Percentiles rank a stretch among this genome's conserved stretches.
These are phyloP conservation scores for Eidolon helvum DNA, from an alignment of 2,113 vertebrate species.

Conservation along the genomic window DNA sequence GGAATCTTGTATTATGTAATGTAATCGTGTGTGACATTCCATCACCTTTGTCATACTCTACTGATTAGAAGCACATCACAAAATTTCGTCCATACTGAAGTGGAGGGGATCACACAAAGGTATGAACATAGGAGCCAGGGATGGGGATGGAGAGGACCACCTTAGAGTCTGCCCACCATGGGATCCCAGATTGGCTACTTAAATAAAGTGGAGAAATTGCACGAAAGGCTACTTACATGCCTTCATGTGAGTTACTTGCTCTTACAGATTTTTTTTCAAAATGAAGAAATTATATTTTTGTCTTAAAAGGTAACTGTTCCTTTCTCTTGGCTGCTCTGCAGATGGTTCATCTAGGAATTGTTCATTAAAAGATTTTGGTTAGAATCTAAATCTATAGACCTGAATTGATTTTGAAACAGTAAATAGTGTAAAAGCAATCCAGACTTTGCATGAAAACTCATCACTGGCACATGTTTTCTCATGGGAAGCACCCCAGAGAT, in stretches of 20 bases:
- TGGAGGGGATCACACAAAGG: not conserved
- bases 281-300: constrained; percentile 9
- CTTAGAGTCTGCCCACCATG: not conserved
- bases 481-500: not conserved
- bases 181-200: not conserved
- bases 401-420: constrained; percentile 20
- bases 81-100: not conserved
- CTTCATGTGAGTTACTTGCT: constrained; percentile 2
- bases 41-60: not conserved
- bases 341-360: constrained; percentile 2
- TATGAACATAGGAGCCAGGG: too few relatives aligned
- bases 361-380: constrained; percentile 17
- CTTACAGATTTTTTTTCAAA: not conserved
- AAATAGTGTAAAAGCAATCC: not conserved
- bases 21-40: not conserved
- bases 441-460: not conserved
- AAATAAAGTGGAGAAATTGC: not conserved
- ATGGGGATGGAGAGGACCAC: not conserved
- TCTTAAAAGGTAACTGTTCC: not conserved
- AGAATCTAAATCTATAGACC: not conserved
- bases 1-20: not conserved
- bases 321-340: not conserved
- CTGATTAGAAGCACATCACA: not conserved
- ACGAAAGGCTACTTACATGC: not conserved
- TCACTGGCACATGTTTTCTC: not conserved